Evolutionary conservation across 2,797 vertebrate genomes (phyloP), one percentile per base, ranked within the genome.

Genomic region (Pangasius macronema): DNA sequence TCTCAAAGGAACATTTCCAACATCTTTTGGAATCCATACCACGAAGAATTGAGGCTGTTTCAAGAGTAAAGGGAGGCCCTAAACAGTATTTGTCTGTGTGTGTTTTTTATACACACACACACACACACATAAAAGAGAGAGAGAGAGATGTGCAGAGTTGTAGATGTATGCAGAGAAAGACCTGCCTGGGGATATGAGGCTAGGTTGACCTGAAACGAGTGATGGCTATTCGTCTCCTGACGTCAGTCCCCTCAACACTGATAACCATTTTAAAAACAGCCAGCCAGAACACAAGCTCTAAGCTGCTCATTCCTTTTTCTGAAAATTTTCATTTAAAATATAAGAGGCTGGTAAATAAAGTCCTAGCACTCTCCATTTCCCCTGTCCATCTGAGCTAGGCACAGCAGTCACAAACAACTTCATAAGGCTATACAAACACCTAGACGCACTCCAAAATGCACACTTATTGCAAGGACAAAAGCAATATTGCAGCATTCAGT

Each of bases 401-500:
- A 39, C 20, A 65, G 70, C n/a, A 83, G 68, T 75, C 7, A 3
- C 63, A 84, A 89, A 87, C 89, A 80, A 63, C 83, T 82, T 82
- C 80, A 46, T 49, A 87, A 59, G 33, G 49, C 53, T 51, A 75
- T 72, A 83, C 77, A 84, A 86, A 87, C 73, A 81, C 63, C 65
- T n/a, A 75, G 82, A n/a, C 18, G 68, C 33, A 42, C 51, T n/a
- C 61, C 46, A 75, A 72, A 75, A 27, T 61, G 61, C 53, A 68
- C 61, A 20, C 77, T 59, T 72, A 67, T 46, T 57, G 68, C 49
- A 57, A 51, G 61, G 70, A 87, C 77, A 20, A 68, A 39, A 86
- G 84, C 84, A 86, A 86, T 88, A 89, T 88, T 49, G 53, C 61
- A 85, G 70, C 4, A 20, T 30, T 84, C 85, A 84, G 73, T 57